These are phyloP conservation scores for Danaus plexippus DNA, from an alignment of 1,140 invertebrate genomes.

Conservation along the genomic window DNA sequence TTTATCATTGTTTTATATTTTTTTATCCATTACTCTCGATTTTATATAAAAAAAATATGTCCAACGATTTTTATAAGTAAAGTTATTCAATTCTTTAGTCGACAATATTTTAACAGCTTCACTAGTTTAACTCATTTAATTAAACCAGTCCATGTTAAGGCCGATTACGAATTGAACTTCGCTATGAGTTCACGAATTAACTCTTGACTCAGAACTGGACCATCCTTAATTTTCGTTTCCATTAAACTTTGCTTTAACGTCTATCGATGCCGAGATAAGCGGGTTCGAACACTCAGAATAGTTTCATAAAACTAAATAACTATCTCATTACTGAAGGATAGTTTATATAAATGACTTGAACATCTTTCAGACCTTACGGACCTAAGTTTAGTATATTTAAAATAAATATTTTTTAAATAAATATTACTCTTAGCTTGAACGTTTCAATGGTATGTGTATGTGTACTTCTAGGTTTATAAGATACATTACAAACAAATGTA, in stretches of 20 bases:
- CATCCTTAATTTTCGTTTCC: constrained; percentile 17
- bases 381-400: constrained; percentile 4
- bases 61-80: too few species aligned
- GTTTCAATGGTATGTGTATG: too few species aligned
- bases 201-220: constrained; percentile 18
- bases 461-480: too few species aligned
- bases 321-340: constrained; percentile 10
- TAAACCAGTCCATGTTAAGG: constrained; percentile 12
- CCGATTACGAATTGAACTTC: constrained; percentile 16
- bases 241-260: constrained; percentile 20
- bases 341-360: constrained; percentile 12
- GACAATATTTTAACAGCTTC: too few species aligned
- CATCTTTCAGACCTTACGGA: constrained; percentile 4
- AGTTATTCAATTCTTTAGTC: too few species aligned
- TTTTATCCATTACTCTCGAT: too few species aligned
- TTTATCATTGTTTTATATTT: too few species aligned
- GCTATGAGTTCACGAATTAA: constrained; percentile 11
- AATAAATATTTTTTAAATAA: constrained; percentile 5
- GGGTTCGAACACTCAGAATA: constrained; percentile 13
- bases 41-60: too few species aligned
- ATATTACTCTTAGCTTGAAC: neutral
- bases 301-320: constrained; percentile 17
- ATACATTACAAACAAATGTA: too few species aligned
- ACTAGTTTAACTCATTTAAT: constrained; percentile 17
- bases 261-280: constrained; percentile 20